Evolutionary conservation across 2,888 invertebrate genomes (phyloP).

Genomic region (Lacanobia wlatinum): DNA sequence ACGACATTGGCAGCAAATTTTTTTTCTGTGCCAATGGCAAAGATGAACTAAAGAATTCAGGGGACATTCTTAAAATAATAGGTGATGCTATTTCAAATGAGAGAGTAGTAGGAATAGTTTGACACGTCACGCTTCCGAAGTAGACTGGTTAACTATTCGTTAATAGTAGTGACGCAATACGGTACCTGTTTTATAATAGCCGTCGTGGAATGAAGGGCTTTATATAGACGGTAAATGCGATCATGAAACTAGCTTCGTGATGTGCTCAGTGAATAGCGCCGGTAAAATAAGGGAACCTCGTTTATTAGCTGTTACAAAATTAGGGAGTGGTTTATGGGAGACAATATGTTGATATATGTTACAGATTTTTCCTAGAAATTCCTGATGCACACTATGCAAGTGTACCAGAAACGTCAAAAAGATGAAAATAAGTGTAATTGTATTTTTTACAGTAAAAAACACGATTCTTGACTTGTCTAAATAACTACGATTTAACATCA

Average conservation of each 20-base stretch:
- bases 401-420: no score
- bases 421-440: no score
- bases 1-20: constrained; percentile 69
- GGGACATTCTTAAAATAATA: constrained; percentile 85
- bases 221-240: constrained; percentile 52
- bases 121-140: constrained; percentile 80
- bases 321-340: constrained; percentile 3
- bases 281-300: background rate
- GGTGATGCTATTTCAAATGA: constrained; percentile 84
- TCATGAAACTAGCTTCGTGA: constrained; percentile 28
- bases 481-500: no score
- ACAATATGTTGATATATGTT: no score
- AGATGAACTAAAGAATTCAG: constrained; percentile 78
- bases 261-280: constrained; percentile 6
- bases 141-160: constrained; percentile 77
- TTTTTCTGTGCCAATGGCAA: constrained; percentile 70
- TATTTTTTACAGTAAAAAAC: no score
- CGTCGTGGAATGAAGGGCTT: constrained; percentile 61
- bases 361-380: no score
- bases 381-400: no score
- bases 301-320: background rate
- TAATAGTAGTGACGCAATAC: constrained; percentile 75
- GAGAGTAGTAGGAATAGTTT: constrained; percentile 84
- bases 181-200: constrained; percentile 66
- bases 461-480: no score